A percentile compares a stretch with the other conserved stretches of the same genome.
Evolutionary conservation across 2,888 invertebrate genomes (phyloP).

Genomic region (Tetranychus piercei): DNA sequence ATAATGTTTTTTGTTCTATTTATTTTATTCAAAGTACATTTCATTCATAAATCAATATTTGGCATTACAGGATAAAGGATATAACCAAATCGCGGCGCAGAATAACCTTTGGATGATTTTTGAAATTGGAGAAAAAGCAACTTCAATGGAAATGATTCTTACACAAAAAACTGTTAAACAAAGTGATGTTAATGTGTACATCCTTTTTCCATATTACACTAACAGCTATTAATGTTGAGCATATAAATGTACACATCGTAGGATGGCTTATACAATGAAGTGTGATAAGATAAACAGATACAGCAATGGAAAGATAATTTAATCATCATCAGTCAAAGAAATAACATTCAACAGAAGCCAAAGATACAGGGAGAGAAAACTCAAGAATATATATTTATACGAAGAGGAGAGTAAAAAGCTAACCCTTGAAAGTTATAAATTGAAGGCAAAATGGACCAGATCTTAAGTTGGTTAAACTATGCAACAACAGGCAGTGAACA

Average conservation of each 20-base stretch:
- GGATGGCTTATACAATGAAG: not conserved
- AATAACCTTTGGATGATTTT: too few species aligned
- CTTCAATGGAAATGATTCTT: too few species aligned
- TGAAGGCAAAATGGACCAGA: not conserved
- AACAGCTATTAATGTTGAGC: not conserved
- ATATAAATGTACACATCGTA: not conserved
- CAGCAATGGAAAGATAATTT: not conserved
- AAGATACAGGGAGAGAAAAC: not conserved
- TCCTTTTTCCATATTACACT: not conserved
- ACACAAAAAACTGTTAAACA: not conserved
- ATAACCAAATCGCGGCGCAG: too few species aligned
- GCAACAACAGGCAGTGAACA: too few species aligned
- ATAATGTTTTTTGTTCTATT: too few species aligned
- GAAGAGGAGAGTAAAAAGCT: not conserved
- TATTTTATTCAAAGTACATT: not conserved
- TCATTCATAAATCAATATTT: not conserved
- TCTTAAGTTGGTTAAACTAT: too few species aligned
- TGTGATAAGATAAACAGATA: slow-evolving; percentile 1
- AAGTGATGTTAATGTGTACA: not conserved
- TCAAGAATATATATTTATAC: not conserved
- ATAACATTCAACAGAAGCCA: slow-evolving; percentile 1
- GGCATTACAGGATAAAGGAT: not conserved
- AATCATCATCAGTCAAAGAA: not conserved
- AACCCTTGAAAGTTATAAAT: not conserved
- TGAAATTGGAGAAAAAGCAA: too few species aligned